Evolutionary conservation across 1,140 invertebrate genomes (phyloP).

Genomic region (Himalopsyche phryganea): DNA sequence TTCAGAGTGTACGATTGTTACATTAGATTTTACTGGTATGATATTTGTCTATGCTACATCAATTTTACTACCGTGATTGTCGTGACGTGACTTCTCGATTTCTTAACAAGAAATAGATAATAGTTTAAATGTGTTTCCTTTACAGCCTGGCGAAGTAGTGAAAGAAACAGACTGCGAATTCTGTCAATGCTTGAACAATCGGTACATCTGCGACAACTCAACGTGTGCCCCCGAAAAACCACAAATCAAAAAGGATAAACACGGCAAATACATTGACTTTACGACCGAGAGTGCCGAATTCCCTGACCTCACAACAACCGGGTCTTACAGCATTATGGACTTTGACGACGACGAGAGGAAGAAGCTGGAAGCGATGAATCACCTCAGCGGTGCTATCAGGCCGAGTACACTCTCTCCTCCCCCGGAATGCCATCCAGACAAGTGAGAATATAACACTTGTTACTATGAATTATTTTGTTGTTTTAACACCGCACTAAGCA

Average conservation of each 20-base stretch:
- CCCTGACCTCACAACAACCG: slow-evolving; percentile 23
- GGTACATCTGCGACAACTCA: slow-evolving; percentile 57
- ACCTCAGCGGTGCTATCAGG: slow-evolving; percentile 33
- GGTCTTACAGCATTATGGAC: slow-evolving; percentile 30
- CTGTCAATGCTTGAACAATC: slow-evolving; percentile 69
- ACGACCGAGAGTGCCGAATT: not conserved
- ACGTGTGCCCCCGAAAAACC: slow-evolving; percentile 36
- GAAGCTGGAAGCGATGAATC: no score
- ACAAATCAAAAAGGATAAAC: no score
- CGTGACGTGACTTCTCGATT: no score
- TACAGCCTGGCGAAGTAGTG: slow-evolving; percentile 53
- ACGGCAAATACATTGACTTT: not conserved
- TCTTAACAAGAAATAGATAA: no score
- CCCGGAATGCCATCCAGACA: slow-evolving; percentile 38
- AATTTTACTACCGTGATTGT: no score
- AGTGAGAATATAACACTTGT: not conserved
- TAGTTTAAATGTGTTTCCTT: no score
- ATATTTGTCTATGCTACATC: no score
- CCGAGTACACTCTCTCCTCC: slow-evolving; percentile 40
- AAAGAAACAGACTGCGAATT: slow-evolving; percentile 56
- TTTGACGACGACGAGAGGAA: no score
- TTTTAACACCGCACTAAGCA: no score
- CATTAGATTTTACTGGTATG: no score
- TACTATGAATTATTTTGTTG: no score
- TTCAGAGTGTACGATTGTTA: no score